Evolutionary conservation across 2,113 vertebrate species (phyloP).

Genomic region (Aplodontia rufa): DNA sequence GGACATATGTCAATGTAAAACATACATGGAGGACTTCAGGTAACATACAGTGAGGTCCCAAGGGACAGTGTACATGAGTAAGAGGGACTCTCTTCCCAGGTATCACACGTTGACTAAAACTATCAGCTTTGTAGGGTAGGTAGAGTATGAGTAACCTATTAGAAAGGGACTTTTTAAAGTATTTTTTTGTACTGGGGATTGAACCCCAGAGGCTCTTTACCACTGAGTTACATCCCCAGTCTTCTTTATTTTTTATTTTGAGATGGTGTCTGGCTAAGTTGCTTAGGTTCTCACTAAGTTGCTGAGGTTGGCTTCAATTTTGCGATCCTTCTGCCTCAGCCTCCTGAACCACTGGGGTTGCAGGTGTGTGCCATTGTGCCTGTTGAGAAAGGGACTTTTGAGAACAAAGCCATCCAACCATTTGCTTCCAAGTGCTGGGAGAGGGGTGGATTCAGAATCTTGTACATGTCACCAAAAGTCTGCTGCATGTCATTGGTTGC

Average conservation of each 20-base stretch:
- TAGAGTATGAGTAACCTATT: background rate
- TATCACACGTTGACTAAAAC: background rate
- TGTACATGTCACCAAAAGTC: background rate
- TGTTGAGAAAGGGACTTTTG: background rate
- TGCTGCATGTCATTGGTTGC: background rate
- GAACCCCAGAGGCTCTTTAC: too few species aligned
- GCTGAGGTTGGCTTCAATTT: too few species aligned
- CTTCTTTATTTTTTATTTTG: background rate
- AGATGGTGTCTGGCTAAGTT: background rate
- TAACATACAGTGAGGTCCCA: background rate
- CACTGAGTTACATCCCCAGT: too few species aligned
- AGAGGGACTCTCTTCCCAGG: background rate
- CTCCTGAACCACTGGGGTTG: too few species aligned
- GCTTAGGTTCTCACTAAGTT: too few species aligned
- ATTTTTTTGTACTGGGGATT: too few species aligned
- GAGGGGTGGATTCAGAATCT: background rate
- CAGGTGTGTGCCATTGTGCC: too few species aligned
- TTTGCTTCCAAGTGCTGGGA: background rate
- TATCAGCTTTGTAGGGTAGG: background rate
- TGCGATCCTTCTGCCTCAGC: too few species aligned
- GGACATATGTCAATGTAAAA: background rate
- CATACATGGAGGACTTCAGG: background rate
- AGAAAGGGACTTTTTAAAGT: background rate
- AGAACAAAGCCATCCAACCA: background rate
- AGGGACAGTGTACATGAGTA: background rate